phyloP scores from a whole-genome alignment of 1,140 invertebrate genomes.

The Heliconius eleuchia region DNA sequence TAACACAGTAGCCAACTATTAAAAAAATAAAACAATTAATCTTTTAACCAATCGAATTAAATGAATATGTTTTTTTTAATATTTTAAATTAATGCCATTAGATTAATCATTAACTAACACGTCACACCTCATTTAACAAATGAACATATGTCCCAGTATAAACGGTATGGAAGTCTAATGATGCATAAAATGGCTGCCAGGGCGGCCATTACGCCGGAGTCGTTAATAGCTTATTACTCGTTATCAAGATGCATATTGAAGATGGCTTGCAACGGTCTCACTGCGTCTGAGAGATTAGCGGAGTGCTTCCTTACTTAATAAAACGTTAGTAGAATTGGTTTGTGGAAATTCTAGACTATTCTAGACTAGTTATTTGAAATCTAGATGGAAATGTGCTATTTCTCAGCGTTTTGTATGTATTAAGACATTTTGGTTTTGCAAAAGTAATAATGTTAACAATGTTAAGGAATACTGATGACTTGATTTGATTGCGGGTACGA shows the following conservation, averaged over 20 bases:
- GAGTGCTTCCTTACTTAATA: conserved; percentile 19
- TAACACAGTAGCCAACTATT: not conserved
- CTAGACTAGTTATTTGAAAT: conserved; percentile 5
- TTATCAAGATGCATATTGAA: conserved; percentile 37
- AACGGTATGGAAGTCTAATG: conserved; percentile 46
- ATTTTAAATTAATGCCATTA: not conserved
- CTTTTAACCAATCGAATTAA: not conserved
- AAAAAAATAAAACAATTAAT: not conserved
- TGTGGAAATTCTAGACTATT: conserved; percentile 5
- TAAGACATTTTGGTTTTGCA: not conserved
- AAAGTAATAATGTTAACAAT: no score
- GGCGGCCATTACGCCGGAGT: conserved; percentile 31
- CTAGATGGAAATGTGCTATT: conserved; percentile 1
- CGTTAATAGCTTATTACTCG: conserved; percentile 34
- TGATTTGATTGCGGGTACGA: no score
- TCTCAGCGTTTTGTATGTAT: not conserved
- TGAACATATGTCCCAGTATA: conserved; percentile 33
- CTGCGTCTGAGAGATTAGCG: conserved; percentile 21
- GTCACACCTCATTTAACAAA: conserved; percentile 36
- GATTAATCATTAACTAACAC: conserved; percentile 1
- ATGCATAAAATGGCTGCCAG: conserved; percentile 48
- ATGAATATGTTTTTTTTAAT: not conserved
- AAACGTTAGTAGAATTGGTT: conserved; percentile 11
- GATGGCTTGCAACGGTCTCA: conserved; percentile 27
- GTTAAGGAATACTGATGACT: no score